Percentiles rank a stretch among this genome's conserved stretches.
Conservation (phyloP, 2,113 vertebrate species). For the Anoura caudifer region DNA sequence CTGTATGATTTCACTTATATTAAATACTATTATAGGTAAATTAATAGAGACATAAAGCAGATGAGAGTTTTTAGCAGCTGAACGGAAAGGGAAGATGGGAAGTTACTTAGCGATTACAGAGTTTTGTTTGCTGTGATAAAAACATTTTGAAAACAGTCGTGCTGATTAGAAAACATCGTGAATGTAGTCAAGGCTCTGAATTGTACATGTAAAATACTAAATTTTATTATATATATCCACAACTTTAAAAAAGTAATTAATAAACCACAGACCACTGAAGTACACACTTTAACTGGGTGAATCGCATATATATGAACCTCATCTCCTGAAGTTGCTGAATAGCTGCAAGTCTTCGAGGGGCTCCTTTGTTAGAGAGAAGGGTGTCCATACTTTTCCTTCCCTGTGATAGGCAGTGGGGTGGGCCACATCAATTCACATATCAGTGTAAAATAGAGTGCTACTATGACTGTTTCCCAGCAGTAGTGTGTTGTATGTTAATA, state of each 20-base stretch:
- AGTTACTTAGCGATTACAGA: background rate
- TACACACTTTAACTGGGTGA: background rate
- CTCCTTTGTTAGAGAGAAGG: background rate
- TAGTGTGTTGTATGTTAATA: background rate
- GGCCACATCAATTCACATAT: background rate
- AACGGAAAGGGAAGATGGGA: background rate
- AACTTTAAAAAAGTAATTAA: background rate
- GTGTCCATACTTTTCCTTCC: background rate
- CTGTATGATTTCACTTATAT: background rate
- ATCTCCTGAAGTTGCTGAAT: background rate
- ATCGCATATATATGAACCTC: background rate
- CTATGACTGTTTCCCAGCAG: background rate
- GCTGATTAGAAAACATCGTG: background rate
- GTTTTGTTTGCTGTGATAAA: background rate
- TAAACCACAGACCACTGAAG: background rate
- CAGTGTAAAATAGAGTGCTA: background rate
- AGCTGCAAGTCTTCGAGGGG: background rate
- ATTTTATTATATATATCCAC: background rate
- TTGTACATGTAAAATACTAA: background rate
- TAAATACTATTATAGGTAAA: background rate
- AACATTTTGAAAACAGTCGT: background rate
- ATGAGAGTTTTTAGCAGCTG: background rate
- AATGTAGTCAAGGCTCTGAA: background rate
- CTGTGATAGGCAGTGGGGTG: background rate
- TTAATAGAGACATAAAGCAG: background rate